Evolutionary conservation across 2,113 vertebrate genomes (phyloP).

Genomic region (Excalfactoria chinensis): DNA sequence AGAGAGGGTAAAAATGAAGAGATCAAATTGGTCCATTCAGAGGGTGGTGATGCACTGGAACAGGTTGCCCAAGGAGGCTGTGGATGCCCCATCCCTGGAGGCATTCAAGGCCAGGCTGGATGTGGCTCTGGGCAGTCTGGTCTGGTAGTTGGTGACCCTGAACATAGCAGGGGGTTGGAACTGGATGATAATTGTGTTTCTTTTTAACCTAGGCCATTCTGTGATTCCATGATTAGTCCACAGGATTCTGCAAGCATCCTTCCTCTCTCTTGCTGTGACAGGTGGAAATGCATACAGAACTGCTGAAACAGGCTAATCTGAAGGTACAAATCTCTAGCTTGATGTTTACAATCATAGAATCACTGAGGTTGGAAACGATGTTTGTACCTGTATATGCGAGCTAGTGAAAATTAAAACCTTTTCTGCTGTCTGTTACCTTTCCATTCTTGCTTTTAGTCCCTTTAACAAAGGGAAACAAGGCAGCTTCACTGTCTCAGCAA

Average conservation of each 20-base stretch:
- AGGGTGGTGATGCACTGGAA: too few species aligned
- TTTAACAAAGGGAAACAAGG: neutral
- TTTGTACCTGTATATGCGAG: neutral
- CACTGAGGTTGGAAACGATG: neutral
- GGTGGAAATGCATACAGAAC: rapidly evolving
- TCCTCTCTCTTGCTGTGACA: neutral
- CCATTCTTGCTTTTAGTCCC: neutral
- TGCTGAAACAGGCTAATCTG: neutral
- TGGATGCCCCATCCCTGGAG: too few species aligned
- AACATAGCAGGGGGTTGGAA: too few species aligned
- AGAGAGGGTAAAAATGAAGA: neutral
- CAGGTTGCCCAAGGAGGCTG: too few species aligned
- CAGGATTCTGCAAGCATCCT: neutral
- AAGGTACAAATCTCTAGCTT: neutral
- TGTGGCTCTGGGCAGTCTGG: too few species aligned
- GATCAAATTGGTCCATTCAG: neutral
- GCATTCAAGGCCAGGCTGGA: too few species aligned
- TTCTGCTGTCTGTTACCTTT: neutral
- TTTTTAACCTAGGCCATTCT: too few species aligned
- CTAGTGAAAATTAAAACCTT: neutral
- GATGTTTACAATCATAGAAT: neutral
- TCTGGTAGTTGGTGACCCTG: too few species aligned
- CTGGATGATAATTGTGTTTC: too few species aligned
- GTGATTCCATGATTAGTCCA: neutral
- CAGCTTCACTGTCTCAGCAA: rapidly evolving